Percentiles rank a stretch among this genome's conserved stretches.
These are phyloP conservation scores for Catostylus mosaicus DNA, from an alignment of 30 jellyfish, hydroid and myxozoan genomes.

Conservation along the genomic window DNA sequence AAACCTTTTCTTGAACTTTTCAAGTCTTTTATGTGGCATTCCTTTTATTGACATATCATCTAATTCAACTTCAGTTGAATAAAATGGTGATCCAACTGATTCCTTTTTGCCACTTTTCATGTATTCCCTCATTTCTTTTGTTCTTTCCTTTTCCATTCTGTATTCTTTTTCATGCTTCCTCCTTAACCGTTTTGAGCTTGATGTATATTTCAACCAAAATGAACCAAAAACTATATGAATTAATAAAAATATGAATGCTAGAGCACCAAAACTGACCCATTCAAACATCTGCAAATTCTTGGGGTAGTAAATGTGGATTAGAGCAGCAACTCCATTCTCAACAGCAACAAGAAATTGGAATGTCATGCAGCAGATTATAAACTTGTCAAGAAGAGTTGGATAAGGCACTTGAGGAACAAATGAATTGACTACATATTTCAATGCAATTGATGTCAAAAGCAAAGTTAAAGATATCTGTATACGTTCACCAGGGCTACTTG, in stretches of 20 bases:
- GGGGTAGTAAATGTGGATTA: constrained; percentile 40
- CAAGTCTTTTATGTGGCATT: background rate
- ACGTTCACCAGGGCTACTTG: constrained; percentile 82
- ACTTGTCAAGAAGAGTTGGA: constrained; percentile 86
- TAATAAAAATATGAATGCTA: constrained; percentile 14
- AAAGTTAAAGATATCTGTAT: constrained; percentile 85
- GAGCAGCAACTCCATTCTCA: constrained; percentile 79
- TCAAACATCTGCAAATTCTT: constrained; percentile 27
- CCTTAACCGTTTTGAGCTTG: constrained; percentile 36
- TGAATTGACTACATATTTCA: constrained; percentile 81
- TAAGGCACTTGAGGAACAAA: constrained; percentile 91
- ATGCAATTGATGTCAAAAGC: constrained; percentile 85
- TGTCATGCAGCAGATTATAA: constrained; percentile 76
- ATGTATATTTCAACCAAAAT: constrained; percentile 47
- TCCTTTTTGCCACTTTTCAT: background rate
- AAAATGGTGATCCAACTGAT: constrained; percentile 5
- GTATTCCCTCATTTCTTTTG: constrained; percentile 31
- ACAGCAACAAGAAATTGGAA: constrained; percentile 86
- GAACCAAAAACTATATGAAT: constrained; percentile 47
- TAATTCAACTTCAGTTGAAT: constrained; percentile 7
- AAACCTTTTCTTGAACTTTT: background rate
- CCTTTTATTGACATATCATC: constrained; percentile 10
- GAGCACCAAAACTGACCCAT: constrained; percentile 49
- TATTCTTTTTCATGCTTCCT: constrained; percentile 42
- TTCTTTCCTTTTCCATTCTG: constrained; percentile 10